phyloP scores from a whole-genome alignment of 2,797 vertebrate species.

The Mallotus villosus region DNA sequence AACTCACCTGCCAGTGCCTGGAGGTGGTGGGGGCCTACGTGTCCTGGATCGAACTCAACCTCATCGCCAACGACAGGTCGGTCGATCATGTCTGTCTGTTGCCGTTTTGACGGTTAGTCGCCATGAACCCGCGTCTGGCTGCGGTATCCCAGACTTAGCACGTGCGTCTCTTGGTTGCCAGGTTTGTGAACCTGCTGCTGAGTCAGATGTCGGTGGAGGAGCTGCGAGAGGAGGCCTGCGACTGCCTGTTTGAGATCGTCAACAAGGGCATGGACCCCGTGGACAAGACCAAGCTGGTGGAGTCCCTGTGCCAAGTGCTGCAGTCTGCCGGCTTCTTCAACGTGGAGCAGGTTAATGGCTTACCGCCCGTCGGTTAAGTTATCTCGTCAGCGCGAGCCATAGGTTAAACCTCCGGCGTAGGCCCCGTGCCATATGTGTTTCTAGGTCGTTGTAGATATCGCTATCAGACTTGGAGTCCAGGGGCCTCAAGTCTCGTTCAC shows the following conservation, averaged over 20 bases:
- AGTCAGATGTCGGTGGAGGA: slow-evolving; percentile 98
- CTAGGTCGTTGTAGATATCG: neutral
- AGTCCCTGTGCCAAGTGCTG: slow-evolving; percentile 91
- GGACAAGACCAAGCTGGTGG: slow-evolving; percentile 97
- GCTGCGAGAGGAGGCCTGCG: slow-evolving; percentile 95
- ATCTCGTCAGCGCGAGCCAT: neutral
- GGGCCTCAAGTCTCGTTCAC: neutral
- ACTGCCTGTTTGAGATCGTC: slow-evolving; percentile 96
- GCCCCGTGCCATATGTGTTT: neutral
- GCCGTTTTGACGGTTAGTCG: neutral
- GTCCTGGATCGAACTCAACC: slow-evolving; percentile 97
- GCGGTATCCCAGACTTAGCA: too few relatives aligned
- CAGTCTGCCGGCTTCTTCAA: slow-evolving; percentile 96
- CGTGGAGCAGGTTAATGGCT: slow-evolving; percentile 84
- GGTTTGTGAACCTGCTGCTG: slow-evolving; percentile 96
- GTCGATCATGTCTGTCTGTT: slow-evolving; percentile 1
- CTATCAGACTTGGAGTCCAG: neutral
- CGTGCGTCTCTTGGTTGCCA: slow-evolving; percentile 45
- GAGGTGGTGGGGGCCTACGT: slow-evolving; percentile 97
- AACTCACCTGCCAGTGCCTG: slow-evolving; percentile 98
- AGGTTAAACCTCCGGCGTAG: neutral
- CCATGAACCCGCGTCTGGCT: neutral
- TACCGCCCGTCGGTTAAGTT: neutral
- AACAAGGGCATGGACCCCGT: slow-evolving; percentile 98
- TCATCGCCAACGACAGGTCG: slow-evolving; percentile 97